These are phyloP conservation scores for Myathropa florea DNA, from an alignment of 2,888 invertebrate genomes.

Conservation along the genomic window DNA sequence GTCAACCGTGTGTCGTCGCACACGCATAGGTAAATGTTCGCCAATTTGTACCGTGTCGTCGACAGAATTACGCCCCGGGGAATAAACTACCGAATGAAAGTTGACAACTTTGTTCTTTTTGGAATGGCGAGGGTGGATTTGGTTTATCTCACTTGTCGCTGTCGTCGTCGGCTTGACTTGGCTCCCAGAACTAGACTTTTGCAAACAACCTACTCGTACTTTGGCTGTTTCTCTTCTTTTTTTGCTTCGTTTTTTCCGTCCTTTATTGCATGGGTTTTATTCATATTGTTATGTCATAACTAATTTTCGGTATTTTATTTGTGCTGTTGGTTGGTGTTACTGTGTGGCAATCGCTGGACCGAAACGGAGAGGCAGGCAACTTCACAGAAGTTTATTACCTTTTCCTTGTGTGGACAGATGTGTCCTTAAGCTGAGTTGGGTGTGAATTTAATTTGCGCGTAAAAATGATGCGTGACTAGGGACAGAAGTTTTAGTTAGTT, in stretches of 20 bases:
- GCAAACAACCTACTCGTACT: neutral
- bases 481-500: constrained; percentile 19
- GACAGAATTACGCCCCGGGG: constrained; percentile 57
- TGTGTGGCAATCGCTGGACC: constrained; percentile 33
- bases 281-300: constrained; percentile 47
- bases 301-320: constrained; percentile 40
- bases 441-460: neutral
- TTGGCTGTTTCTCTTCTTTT: neutral
- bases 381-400: constrained; percentile 50
- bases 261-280: constrained; percentile 22
- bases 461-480: neutral
- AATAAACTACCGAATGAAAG: constrained; percentile 60
- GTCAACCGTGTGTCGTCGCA: constrained; percentile 20
- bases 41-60: constrained; percentile 66
- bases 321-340: neutral
- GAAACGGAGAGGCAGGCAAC: constrained; percentile 28
- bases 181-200: neutral
- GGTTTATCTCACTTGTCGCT: constrained; percentile 11
- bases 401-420: neutral
- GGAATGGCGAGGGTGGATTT: constrained; percentile 17
- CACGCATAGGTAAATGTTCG: constrained; percentile 61
- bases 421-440: neutral
- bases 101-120: constrained; percentile 53
- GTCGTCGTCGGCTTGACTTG: neutral
- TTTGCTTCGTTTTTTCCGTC: neutral